A percentile compares a stretch with the other conserved stretches of the same genome.
phyloP scores from a whole-genome alignment of 2,113 vertebrate species.

The Urocolius indicus region DNA sequence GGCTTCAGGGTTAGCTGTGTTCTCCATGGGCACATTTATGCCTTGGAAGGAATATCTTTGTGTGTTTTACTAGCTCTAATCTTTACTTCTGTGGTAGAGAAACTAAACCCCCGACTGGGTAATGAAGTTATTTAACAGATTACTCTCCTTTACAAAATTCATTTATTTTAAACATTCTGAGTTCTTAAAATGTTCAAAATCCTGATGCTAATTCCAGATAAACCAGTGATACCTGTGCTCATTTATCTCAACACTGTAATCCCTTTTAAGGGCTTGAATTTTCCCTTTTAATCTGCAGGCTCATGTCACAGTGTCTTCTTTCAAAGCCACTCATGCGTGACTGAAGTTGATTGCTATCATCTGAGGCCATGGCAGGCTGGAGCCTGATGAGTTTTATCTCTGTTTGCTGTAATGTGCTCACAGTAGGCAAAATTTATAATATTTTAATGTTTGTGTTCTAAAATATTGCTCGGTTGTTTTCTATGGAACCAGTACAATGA shows the following conservation, averaged over 20 bases:
- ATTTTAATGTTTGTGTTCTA: not conserved
- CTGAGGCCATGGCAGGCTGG: not conserved
- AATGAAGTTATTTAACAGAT: not conserved
- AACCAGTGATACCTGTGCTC: not conserved
- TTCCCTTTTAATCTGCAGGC: not conserved
- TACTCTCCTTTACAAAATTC: not conserved
- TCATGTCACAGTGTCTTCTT: not conserved
- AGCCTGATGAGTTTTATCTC: not conserved
- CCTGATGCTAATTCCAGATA: constrained; percentile 4
- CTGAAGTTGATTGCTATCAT: not conserved
- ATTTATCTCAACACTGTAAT: not conserved
- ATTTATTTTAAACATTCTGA: not conserved
- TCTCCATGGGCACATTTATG: not conserved
- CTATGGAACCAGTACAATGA: not conserved
- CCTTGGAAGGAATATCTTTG: not conserved
- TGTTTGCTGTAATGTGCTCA: not conserved
- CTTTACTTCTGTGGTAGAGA: not conserved
- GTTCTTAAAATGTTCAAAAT: not conserved
- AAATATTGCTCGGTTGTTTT: not conserved
- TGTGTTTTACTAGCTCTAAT: not conserved
- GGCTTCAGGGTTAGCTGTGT: not conserved
- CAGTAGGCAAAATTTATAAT: not conserved
- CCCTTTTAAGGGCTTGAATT: constrained; percentile 14
- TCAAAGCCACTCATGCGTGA: not conserved
- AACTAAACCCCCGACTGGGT: not conserved